Base-by-base conservation (phyloP, 2,113 vertebrate species). In the Chiloscyllium plagiosum region DNA sequence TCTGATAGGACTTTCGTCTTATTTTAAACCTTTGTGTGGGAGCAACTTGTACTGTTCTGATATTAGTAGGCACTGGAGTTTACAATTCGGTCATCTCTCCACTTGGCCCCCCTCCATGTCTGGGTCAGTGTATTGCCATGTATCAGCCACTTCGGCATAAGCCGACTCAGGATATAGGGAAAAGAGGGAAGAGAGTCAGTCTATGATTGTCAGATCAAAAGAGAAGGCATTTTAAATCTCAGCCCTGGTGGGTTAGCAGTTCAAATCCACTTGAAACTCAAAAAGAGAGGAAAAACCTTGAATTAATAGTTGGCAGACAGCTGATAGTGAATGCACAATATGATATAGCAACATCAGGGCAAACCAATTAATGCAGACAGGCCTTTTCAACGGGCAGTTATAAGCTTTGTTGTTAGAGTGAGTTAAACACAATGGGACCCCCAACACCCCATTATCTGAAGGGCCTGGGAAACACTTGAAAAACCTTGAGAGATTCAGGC, bases 361-460 rank as follows among this genome's bases (percentile, higher is more conserved):
- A 87, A 26, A 87, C 87, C 87, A 90, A 90, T 90, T 90, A 90
- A 90, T 29, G 52, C 50, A 90, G 61, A 66, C 33, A 93, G 65
- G 61, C 61, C 61, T 93, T 68, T 93, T 66, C 33, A 93, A 37
- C n/a, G 37, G 29, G n/a, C 89, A 37, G 61, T 10, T 66, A 61
- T 37, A 33, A 93, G 89, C 33, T 93, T 66, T 90, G 87, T 90
- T 92, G 65, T 37, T 37, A 66, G 61, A 19, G 33, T 19, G n/a
- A 66, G 89, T 93, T 20, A 37, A 66, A 33, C 89, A 93, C 89
- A 93, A 66, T 93, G 61, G 89, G 19, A 68, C 56, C 15, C 89
- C 89, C 89, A 93, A 66, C 61, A 93, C n/a, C 89, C 89, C 56
- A 66, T 93, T 66, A 92, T 66, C 33, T n/a, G 89, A 66, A 68